These are phyloP conservation scores for Cephus pygmeus DNA, from an alignment of 2,888 invertebrate genomes.

Conservation along the genomic window DNA sequence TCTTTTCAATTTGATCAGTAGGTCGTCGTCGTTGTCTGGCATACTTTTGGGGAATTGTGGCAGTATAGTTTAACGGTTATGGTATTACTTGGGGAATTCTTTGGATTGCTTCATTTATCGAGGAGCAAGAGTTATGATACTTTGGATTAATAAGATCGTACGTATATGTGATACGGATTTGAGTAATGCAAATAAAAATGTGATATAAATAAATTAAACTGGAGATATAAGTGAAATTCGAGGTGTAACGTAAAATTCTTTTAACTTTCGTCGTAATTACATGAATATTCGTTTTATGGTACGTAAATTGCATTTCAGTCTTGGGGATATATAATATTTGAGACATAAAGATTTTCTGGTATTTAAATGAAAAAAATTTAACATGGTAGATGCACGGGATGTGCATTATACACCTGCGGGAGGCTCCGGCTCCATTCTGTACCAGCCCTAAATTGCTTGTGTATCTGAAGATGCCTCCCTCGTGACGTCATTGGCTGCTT, in stretches of 20 bases:
- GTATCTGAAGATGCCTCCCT: slow-evolving; percentile 43
- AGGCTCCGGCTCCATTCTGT: slow-evolving; percentile 7
- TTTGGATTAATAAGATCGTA: background rate
- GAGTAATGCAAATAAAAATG: background rate
- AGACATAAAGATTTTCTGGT: background rate
- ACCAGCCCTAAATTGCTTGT: slow-evolving; percentile 10
- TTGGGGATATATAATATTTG: background rate
- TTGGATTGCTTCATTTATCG: background rate
- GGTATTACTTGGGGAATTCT: background rate
- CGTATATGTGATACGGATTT: background rate
- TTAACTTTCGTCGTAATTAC: background rate
- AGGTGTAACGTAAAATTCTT: background rate
- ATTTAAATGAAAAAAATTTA: background rate
- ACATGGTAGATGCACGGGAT: background rate
- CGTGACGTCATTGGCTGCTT: slow-evolving; percentile 51
- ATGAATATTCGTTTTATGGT: background rate
- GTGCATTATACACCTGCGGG: slow-evolving; percentile 21
- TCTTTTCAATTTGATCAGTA: background rate
- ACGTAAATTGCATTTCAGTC: background rate
- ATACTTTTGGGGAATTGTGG: background rate
- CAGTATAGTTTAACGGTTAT: background rate
- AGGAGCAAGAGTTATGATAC: background rate
- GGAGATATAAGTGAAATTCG: too few relatives aligned
- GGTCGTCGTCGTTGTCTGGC: background rate
- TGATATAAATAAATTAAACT: background rate